Evolutionary conservation across 2,888 invertebrate genomes (phyloP).

Genomic region (Drosophila neonasuta): DNA sequence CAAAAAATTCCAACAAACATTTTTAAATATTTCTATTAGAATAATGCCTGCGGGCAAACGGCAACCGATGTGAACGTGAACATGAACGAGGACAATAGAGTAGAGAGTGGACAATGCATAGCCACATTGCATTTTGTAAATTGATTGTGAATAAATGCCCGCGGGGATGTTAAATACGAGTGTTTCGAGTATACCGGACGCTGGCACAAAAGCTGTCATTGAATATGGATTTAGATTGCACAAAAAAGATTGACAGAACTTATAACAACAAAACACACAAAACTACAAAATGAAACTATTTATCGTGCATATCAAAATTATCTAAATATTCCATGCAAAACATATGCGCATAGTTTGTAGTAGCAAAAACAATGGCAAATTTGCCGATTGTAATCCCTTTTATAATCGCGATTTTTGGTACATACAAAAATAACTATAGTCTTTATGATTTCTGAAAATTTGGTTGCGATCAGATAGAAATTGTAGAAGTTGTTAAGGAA

Average conservation of each 20-base stretch:
- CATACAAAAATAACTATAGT: too few species aligned
- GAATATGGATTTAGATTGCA: constrained; percentile 10
- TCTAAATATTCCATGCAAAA: neutral
- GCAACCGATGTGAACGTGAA: constrained; percentile 6
- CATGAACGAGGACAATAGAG: neutral
- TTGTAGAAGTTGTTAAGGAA: too few species aligned
- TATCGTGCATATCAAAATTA: constrained; percentile 7
- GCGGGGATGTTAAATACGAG: constrained; percentile 17
- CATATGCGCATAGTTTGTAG: constrained; percentile 1
- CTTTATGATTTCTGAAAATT: too few species aligned
- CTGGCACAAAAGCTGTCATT: constrained; percentile 13
- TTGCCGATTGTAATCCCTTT: neutral
- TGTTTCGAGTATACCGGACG: neutral
- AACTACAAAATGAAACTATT: constrained; percentile 2
- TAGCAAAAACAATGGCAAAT: neutral
- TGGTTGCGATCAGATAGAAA: too few species aligned
- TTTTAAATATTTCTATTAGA: constrained; percentile 43
- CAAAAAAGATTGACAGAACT: constrained; percentile 1
- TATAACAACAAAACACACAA: neutral
- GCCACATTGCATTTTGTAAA: constrained; percentile 12
- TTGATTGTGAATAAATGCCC: constrained; percentile 27
- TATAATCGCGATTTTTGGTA: neutral
- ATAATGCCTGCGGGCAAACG: constrained; percentile 22
- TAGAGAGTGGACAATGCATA: constrained; percentile 10
- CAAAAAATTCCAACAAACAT: constrained; percentile 21